Conservation (phyloP, 2,113 vertebrate species). For the Dermatemys mawii region DNA sequence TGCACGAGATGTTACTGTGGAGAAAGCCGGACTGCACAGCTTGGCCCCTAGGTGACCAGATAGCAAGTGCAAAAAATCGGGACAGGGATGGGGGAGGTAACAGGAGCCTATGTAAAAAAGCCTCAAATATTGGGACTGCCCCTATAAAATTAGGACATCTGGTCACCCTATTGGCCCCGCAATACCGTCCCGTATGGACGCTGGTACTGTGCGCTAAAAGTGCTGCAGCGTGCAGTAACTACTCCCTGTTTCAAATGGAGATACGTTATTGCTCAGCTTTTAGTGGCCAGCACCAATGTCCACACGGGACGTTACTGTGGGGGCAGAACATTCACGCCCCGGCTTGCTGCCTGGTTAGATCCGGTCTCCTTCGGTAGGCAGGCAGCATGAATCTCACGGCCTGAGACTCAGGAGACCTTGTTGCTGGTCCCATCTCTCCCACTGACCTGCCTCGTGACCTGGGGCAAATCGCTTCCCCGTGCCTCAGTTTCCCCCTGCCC, state of each 20-base stretch:
- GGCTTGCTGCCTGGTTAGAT: not conserved
- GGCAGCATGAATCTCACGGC: not conserved
- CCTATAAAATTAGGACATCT: too few species aligned
- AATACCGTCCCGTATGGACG: not conserved
- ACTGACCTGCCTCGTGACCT: not conserved
- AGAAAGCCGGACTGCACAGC: not conserved
- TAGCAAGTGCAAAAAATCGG: too few species aligned
- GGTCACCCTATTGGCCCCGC: too few species aligned
- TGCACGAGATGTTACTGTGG: not conserved
- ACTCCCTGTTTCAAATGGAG: not conserved
- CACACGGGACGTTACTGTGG: not conserved
- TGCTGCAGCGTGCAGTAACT: not conserved
- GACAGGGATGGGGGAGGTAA: too few species aligned
- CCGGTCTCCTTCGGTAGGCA: not conserved
- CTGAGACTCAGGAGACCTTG: not conserved
- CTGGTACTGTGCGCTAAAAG: not conserved
- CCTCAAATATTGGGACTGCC: too few species aligned
- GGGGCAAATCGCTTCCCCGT: not conserved
- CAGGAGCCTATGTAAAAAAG: too few species aligned
- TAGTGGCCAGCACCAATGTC: not conserved
- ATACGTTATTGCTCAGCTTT: not conserved
- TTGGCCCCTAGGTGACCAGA: too few species aligned
- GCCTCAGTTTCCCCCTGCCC: not conserved
- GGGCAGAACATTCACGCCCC: not conserved
- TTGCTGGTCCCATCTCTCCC: not conserved